Evolutionary conservation across 2,888 invertebrate species (phyloP).

Genomic region (Noctua janthina): DNA sequence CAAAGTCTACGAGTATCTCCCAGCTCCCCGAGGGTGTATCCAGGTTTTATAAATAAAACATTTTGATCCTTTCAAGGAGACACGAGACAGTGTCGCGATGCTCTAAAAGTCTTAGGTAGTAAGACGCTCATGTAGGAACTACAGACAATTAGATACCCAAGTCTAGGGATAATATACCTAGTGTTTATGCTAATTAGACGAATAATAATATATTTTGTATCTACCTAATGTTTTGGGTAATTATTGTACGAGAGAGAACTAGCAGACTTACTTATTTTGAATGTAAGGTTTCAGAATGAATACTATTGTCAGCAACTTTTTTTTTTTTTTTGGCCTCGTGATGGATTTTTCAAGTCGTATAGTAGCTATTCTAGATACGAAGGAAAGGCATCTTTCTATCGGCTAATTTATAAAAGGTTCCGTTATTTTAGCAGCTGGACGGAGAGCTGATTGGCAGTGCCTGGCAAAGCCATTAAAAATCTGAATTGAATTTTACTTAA

Average conservation of each 20-base stretch:
- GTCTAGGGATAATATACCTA: neutral
- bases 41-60: slow-evolving; percentile 81
- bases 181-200: too few relatives aligned
- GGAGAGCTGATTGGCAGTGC: neutral
- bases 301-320: neutral
- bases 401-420: neutral
- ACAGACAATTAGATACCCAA: slow-evolving; percentile 34
- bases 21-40: slow-evolving; percentile 64
- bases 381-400: neutral
- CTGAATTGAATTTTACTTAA: neutral
- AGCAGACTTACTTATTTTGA: neutral
- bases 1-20: slow-evolving; percentile 40
- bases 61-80: slow-evolving; percentile 76
- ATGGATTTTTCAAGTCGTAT: too few relatives aligned
- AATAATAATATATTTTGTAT: too few relatives aligned
- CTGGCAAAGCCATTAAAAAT: neutral
- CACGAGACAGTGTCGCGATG: slow-evolving; percentile 63
- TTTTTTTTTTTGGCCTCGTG: neutral
- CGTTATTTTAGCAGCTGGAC: neutral
- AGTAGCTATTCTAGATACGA: too few relatives aligned
- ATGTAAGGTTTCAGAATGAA: neutral
- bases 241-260: neutral
- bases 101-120: slow-evolving; percentile 37
- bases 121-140: slow-evolving; percentile 31
- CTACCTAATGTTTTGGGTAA: neutral